Percentiles rank a stretch among this genome's conserved stretches.
Evolutionary conservation across 2,797 vertebrate genomes (phyloP).

Genomic region (Onychomys leucogaster): DNA sequence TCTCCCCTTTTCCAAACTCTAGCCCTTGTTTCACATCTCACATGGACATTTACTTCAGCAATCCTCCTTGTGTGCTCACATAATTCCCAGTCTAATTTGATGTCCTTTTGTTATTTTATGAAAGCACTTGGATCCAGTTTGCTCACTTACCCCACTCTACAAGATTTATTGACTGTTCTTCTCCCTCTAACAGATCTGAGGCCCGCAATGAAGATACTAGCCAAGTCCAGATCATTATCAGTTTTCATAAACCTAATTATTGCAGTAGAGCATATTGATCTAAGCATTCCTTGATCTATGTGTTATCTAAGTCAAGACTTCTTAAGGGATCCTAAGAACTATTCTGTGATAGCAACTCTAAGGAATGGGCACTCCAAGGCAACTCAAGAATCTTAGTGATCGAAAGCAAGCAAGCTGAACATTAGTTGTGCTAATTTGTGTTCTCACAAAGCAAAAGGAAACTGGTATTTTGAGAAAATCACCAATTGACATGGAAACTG

Average conservation of each 20-base stretch:
- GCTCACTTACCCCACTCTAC: not conserved
- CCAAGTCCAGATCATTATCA: not conserved
- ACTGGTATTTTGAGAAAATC: slow-evolving; percentile 24
- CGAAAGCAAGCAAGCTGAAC: not conserved
- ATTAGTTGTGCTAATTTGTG: not conserved
- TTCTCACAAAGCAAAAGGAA: not conserved
- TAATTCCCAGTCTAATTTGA: not conserved
- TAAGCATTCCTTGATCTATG: not conserved
- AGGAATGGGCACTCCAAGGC: not conserved
- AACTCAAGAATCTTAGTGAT: not conserved
- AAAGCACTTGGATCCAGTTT: not conserved
- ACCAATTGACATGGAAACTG: not conserved
- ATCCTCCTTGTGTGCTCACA: not conserved
- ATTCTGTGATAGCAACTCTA: not conserved
- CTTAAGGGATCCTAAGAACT: not conserved
- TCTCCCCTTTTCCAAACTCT: not conserved
- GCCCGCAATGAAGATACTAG: not conserved
- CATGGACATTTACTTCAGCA: not conserved
- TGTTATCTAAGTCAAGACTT: not conserved
- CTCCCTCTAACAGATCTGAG: not conserved
- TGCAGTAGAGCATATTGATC: not conserved
- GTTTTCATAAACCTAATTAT: not conserved
- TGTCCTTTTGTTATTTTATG: not conserved
- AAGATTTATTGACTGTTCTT: not conserved
- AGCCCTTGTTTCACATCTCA: not conserved